Percentiles rank a stretch among this genome's conserved stretches.
Evolutionary conservation across 2,113 vertebrate genomes (phyloP).

Genomic region (Salvator merianae): DNA sequence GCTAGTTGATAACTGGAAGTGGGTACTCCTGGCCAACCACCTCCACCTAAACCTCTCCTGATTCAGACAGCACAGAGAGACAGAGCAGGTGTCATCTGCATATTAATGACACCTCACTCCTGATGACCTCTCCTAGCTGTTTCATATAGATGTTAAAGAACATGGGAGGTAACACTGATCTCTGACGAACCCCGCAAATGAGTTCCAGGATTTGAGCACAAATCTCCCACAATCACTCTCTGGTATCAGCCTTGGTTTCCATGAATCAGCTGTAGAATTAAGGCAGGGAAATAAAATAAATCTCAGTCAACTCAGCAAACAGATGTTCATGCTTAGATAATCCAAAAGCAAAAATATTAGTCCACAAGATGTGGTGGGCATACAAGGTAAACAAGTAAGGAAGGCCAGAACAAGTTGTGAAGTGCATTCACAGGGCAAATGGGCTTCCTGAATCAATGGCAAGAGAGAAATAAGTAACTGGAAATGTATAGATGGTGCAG

Average conservation of each 20-base stretch:
- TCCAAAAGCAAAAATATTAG: not conserved
- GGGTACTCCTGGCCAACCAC: too few relatives aligned
- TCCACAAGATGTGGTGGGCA: not conserved
- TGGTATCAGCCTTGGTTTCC: not conserved
- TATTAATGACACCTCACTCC: too few relatives aligned
- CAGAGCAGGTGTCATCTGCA: too few relatives aligned
- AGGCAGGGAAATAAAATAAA: not conserved
- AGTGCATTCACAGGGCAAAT: not conserved
- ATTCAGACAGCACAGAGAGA: too few relatives aligned
- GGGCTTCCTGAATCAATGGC: not conserved
- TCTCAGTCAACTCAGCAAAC: not conserved
- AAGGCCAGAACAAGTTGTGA: not conserved
- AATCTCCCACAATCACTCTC: too few relatives aligned
- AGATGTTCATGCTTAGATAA: not conserved
- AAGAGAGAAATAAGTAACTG: not conserved
- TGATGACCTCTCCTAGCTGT: too few relatives aligned
- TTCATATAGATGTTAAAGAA: too few relatives aligned
- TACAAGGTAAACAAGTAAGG: not conserved
- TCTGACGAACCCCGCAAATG: too few relatives aligned
- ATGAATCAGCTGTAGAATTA: not conserved
- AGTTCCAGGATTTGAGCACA: too few relatives aligned
- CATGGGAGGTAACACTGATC: too few relatives aligned
- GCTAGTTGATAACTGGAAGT: too few relatives aligned
- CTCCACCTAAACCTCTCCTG: too few relatives aligned
- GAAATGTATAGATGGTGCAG: not conserved